Evolutionary conservation across 2,797 vertebrate species (phyloP), one percentile per base, ranked within the genome.

Genomic region (Mormyrops attenuatus): DNA sequence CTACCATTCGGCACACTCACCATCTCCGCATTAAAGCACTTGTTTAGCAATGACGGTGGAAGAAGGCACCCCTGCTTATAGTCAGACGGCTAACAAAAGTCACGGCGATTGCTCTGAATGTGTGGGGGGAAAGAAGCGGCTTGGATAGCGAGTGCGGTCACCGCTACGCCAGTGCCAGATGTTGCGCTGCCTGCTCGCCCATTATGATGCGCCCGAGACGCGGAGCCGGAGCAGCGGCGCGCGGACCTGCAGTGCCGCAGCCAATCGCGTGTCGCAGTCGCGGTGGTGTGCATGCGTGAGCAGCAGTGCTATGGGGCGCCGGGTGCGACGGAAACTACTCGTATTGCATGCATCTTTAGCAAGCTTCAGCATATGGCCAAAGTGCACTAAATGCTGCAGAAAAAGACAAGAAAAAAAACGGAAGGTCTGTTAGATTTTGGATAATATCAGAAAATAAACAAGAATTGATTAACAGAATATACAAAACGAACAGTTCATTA

Each of bases 11-110:
- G 50, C 38, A 44, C 85, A 22, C 85, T 91, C 89, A 90, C 89
- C 90, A 91, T 90, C 89, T 91, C 88, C 85, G 63, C 89, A 88
- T 53, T 53, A 84, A 85, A 82, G 53, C 87, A 53, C 87, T 66
- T 69, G 20, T 26, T 53, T 20, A 53, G 47, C 41, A 47, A 88
- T n/a, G n/a, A 44, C 7, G 52, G 52, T 63, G 84, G 77, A 41
- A 3, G 41, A 4, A 41, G 22, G 9, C 55, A 22, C 87, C 89
- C 69, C 89, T 53, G 60, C 60, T 82, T 82, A 17, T 34, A 82
- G 89, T 9, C 44, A 69, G 13, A 4, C 44, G 66, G 34, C 38
- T 69, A 50, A 82, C 34, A 55, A 57, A 63, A 26, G 30, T 87
- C 17, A 11, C 15, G 38, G 20, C 38, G 34, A 88, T 3, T 44